Conservation (phyloP, 2,888 invertebrate species). For the Litoditis marina region DNA sequence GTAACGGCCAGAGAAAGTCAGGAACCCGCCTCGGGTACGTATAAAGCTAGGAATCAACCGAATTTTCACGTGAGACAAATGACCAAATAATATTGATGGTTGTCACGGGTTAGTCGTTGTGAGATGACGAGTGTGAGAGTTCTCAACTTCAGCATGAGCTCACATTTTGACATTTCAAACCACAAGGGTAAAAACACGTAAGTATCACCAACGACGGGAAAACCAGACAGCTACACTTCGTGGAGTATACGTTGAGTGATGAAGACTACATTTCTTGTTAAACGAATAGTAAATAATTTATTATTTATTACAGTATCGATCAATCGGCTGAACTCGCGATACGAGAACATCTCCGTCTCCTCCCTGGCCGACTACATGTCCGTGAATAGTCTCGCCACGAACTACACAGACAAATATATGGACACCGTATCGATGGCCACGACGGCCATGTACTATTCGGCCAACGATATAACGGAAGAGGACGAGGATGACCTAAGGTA, state of each 20-base stretch:
- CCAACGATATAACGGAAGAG: constrained; percentile 23
- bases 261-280: background rate
- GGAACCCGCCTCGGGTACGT: no score
- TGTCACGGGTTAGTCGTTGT: no score
- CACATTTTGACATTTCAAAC: no score
- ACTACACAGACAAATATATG: background rate
- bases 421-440: constrained; percentile 27
- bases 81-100: no score
- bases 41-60: no score
- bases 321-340: constrained; percentile 38
- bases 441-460: constrained; percentile 40
- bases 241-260: no score
- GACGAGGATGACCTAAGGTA: constrained; percentile 13
- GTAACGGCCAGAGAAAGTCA: constrained; percentile 22
- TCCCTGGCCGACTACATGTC: constrained; percentile 45
- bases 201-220: no score
- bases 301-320: constrained; percentile 18
- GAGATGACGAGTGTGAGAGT: no score
- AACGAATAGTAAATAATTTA: background rate
- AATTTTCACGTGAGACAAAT: no score
- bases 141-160: no score
- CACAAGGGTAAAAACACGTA: no score
- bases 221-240: no score
- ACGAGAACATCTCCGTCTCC: constrained; percentile 48
- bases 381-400: constrained; percentile 15